Conservation (phyloP, 2,888 invertebrate species). For the Ectobius pallidus region DNA sequence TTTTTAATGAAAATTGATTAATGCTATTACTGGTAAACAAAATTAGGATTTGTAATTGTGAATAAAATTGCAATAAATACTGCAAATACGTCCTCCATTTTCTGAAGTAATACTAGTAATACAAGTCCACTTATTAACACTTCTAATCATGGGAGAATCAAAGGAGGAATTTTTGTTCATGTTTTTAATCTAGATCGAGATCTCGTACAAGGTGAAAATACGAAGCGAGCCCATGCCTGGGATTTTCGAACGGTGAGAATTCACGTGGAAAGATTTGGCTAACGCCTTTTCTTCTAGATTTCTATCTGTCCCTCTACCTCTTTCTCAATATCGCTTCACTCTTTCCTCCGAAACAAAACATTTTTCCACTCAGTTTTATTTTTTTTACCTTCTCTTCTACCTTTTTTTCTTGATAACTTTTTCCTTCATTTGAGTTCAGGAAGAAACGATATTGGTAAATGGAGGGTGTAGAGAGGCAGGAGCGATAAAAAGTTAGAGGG, state of each 20-base stretch:
- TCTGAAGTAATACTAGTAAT: too few relatives aligned
- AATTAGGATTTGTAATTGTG: too few relatives aligned
- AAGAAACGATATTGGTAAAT: slow-evolving; percentile 11
- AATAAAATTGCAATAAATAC: too few relatives aligned
- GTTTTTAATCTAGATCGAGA: too few relatives aligned
- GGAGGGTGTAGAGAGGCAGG: not conserved
- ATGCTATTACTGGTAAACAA: too few relatives aligned
- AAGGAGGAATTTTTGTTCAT: too few relatives aligned
- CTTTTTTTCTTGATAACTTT: slow-evolving; percentile 19
- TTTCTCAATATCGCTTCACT: not conserved
- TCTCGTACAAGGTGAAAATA: not conserved
- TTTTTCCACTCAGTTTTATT: slow-evolving; percentile 7
- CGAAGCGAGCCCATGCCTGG: not conserved
- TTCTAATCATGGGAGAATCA: too few relatives aligned
- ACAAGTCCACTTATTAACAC: too few relatives aligned
- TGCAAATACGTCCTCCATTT: too few relatives aligned
- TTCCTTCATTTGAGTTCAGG: not conserved
- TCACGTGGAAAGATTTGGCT: slow-evolving; percentile 29
- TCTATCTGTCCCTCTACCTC: slow-evolving; percentile 2
- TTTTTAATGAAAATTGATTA: too few relatives aligned
- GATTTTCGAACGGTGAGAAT: slow-evolving; percentile 5
- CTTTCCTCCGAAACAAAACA: slow-evolving; percentile 15
- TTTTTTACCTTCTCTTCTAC: not conserved
- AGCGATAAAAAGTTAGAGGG: not conserved
- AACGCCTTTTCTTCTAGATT: slow-evolving; percentile 26